Evolutionary conservation across 1,140 invertebrate genomes (phyloP).

Genomic region (Tetraneura akinire): DNA sequence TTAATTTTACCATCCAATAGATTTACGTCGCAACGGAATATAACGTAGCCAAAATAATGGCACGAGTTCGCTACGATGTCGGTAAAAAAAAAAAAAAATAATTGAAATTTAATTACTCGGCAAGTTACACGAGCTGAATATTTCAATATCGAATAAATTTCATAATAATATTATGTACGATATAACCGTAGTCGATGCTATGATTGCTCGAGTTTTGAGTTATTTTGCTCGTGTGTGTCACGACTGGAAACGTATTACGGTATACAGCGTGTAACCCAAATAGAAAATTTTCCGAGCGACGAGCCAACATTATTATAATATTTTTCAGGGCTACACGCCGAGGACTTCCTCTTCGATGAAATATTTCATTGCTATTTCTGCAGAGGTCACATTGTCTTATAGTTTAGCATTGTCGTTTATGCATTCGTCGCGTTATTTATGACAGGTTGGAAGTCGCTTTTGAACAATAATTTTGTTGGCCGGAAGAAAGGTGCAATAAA

Average conservation of each 20-base stretch:
- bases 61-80: too few species aligned
- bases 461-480: conserved; percentile 44
- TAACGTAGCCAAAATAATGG: too few species aligned
- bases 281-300: conserved; percentile 2
- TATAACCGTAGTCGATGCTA: too few species aligned
- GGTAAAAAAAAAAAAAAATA: too few species aligned
- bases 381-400: conserved; percentile 41
- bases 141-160: too few species aligned
- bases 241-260: background rate
- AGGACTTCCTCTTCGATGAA: conserved; percentile 37
- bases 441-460: conserved; percentile 44
- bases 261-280: background rate
- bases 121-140: too few species aligned
- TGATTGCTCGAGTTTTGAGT: too few species aligned
- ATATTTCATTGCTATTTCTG: conserved; percentile 31
- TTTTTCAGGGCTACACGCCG: background rate
- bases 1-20: too few species aligned
- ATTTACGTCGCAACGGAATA: too few species aligned
- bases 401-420: conserved; percentile 34
- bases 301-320: conserved; percentile 27
- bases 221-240: too few species aligned
- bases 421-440: conserved; percentile 34
- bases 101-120: too few species aligned
- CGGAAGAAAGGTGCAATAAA: conserved; percentile 49
- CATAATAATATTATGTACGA: too few species aligned